Evolutionary conservation across 2,113 vertebrate species (phyloP).

Genomic region (Parotia lawesii): DNA sequence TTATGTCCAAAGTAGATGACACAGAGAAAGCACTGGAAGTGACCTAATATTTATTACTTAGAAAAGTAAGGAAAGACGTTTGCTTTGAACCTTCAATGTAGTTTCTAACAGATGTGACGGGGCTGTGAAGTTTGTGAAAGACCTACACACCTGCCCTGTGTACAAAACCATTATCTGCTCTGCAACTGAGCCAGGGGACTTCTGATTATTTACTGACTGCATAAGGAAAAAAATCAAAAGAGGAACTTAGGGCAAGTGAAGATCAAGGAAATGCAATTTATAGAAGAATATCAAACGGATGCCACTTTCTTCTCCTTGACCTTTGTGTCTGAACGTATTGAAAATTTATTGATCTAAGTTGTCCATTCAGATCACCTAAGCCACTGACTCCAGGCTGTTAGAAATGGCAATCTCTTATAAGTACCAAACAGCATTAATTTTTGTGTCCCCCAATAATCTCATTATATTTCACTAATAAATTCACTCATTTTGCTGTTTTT

Average conservation of each 20-base stretch:
- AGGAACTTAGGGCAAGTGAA: not conserved
- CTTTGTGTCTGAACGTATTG: not conserved
- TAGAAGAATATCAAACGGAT: not conserved
- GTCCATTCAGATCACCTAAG: not conserved
- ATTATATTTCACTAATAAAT: not conserved
- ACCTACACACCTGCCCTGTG: no score
- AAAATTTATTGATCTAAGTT: not conserved
- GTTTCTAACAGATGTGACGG: not conserved
- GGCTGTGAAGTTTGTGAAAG: not conserved
- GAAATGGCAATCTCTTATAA: not conserved
- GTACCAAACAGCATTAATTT: not conserved
- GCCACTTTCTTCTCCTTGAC: not conserved
- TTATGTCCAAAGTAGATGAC: not conserved
- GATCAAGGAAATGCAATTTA: not conserved
- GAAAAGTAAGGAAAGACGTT: not conserved
- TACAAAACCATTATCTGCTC: not conserved
- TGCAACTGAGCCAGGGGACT: accelerated
- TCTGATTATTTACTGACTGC: not conserved
- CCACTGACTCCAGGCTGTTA: not conserved
- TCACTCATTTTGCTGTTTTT: not conserved
- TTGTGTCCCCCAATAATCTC: not conserved
- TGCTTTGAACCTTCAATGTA: not conserved
- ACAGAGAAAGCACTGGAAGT: not conserved
- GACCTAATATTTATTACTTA: not conserved
- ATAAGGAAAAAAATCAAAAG: not conserved